Percentiles rank a stretch among this genome's conserved stretches.
Evolutionary conservation across 1,140 invertebrate species (phyloP).

Genomic region (Muscidifurax raptorellus): DNA sequence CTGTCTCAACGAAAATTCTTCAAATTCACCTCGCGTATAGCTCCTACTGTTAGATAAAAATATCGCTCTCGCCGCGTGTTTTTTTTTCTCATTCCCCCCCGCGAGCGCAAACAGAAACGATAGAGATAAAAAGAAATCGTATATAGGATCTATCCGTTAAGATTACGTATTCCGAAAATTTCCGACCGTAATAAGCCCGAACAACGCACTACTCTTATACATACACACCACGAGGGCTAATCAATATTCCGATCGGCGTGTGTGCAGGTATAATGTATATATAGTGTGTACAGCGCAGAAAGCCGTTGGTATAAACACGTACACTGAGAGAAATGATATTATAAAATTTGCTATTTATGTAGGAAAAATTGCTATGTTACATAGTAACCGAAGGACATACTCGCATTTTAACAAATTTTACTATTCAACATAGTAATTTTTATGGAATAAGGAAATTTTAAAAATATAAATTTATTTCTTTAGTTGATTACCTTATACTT

Average conservation of each 20-base stretch:
- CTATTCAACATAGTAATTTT: no score
- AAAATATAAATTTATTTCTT: no score
- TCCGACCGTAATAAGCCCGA: neutral
- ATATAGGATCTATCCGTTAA: neutral
- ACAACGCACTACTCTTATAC: neutral
- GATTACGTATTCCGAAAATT: neutral
- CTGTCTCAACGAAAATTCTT: neutral
- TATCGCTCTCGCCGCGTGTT: neutral
- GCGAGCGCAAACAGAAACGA: neutral
- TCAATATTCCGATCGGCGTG: slow-evolving; percentile 22
- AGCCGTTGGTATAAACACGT: neutral
- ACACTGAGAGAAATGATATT: no score
- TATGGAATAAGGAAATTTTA: no score
- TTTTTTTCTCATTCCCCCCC: neutral
- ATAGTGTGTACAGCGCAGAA: neutral
- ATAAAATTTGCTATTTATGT: no score
- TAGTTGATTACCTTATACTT: no score
- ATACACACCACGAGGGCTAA: neutral
- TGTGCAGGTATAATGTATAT: neutral
- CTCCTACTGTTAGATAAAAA: neutral
- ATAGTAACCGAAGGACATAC: no score
- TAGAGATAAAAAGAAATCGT: neutral
- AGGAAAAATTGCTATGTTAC: no score
- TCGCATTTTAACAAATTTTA: no score
- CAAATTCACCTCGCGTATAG: neutral